These are phyloP conservation scores for Rhagonycha fulva DNA, from an alignment of 2,888 invertebrate genomes.

Conservation along the genomic window DNA sequence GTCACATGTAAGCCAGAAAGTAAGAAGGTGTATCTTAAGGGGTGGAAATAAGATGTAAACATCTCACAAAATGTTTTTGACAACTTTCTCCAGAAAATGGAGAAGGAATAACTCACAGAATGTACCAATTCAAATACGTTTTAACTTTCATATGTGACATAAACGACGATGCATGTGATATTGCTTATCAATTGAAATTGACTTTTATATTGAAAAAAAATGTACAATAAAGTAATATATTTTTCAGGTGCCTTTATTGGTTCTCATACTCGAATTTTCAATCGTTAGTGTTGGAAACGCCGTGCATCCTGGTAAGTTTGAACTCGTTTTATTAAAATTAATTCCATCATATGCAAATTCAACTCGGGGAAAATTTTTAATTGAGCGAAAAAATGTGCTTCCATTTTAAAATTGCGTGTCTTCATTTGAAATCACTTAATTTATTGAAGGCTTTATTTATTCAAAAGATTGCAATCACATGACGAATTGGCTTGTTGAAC, in stretches of 20 bases:
- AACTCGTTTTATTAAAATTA: not conserved
- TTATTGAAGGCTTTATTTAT: not conserved
- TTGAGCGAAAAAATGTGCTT: not conserved
- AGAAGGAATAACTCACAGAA: constrained; percentile 10
- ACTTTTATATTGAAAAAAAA: not conserved
- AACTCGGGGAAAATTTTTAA: not conserved
- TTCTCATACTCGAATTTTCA: constrained; percentile 51
- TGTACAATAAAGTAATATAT: constrained; percentile 1
- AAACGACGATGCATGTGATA: not conserved
- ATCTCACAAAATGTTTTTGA: constrained; percentile 22
- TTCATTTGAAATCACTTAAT: not conserved
- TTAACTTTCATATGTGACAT: not conserved
- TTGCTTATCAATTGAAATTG: not conserved
- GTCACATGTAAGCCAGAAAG: constrained; percentile 19
- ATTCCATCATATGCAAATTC: not conserved
- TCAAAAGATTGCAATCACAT: constrained; percentile 21
- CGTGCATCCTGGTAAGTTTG: constrained; percentile 52
- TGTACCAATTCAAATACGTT: constrained; percentile 5
- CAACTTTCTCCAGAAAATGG: constrained; percentile 13
- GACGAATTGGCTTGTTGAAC: constrained; percentile 34
- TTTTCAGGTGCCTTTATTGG: constrained; percentile 52
- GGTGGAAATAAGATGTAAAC: constrained; percentile 25
- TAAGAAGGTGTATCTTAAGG: constrained; percentile 18
- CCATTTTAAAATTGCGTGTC: not conserved
- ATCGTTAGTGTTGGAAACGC: constrained; percentile 51